Conservation (phyloP, 2,113 vertebrate species). For the Sylvietta virens region DNA sequence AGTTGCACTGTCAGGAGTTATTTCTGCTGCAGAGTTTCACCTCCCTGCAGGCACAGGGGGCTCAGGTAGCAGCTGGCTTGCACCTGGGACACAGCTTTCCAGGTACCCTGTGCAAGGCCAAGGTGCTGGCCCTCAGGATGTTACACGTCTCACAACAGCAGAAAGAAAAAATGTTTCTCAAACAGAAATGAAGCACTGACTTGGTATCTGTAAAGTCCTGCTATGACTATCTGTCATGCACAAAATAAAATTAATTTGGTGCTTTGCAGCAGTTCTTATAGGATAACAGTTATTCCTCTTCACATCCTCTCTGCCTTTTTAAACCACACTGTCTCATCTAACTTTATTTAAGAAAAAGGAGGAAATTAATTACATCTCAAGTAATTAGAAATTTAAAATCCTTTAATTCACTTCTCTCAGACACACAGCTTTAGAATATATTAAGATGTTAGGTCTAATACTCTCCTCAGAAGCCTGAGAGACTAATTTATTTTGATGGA, state of each 20-base stretch:
- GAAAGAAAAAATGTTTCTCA: not conserved
- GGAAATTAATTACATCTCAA: conserved; percentile 50
- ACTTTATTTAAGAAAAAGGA: not conserved
- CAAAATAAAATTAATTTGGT: not conserved
- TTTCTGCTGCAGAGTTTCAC: conserved; percentile 46
- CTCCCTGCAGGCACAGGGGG: not conserved
- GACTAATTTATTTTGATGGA: conserved; percentile 31
- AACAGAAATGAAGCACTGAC: conserved; percentile 5
- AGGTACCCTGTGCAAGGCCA: not conserved
- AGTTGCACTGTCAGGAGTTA: conserved; percentile 50
- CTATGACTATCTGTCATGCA: not conserved
- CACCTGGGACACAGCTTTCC: conserved; percentile 39
- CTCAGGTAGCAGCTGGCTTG: not conserved
- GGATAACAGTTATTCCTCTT: not conserved
- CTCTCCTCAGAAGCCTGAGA: conserved; percentile 33
- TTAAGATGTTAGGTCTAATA: conserved; percentile 42
- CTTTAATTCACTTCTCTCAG: conserved; percentile 50
- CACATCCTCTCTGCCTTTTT: not conserved
- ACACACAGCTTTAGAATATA: conserved; percentile 40
- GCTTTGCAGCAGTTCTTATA: not conserved
- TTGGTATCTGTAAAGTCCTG: not conserved
- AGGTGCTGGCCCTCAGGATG: not conserved
- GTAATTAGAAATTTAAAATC: conserved; percentile 50
- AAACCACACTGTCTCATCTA: conserved; percentile 1
- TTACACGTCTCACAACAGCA: not conserved